Percentiles rank a stretch among this genome's conserved stretches.
Evolutionary conservation across 2,113 vertebrate genomes (phyloP).

Genomic region (Ellobius talpinus): DNA sequence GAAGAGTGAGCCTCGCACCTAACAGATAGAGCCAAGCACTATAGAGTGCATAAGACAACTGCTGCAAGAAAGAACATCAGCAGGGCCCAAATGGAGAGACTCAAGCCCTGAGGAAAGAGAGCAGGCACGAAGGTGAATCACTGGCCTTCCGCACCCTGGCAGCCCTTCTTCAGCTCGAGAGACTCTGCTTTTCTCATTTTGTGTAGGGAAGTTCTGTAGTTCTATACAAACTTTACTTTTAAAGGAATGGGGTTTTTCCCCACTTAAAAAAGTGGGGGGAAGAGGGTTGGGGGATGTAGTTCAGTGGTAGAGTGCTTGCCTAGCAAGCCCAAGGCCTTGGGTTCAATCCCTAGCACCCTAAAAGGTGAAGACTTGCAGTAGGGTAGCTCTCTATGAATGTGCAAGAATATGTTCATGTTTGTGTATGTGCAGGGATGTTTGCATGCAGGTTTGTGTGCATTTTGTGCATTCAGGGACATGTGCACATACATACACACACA

Average conservation of each 20-base stretch:
- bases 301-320: neutral
- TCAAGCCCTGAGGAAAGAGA: neutral
- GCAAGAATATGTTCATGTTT: neutral
- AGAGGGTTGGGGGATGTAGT: neutral
- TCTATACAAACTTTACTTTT: constrained; percentile 24
- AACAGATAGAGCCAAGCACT: neutral
- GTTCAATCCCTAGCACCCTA: neutral
- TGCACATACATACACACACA: neutral
- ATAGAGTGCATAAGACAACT: neutral
- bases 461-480: neutral
- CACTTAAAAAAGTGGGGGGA: neutral
- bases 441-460: neutral
- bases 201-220: neutral
- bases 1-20: neutral
- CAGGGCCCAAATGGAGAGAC: neutral
- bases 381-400: neutral
- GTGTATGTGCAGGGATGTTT: neutral
- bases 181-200: neutral
- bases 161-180: neutral
- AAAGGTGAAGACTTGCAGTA: neutral
- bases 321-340: neutral
- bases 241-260: neutral
- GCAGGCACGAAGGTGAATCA: neutral
- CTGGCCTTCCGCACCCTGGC: neutral
- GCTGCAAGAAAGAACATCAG: neutral